Conservation (phyloP, 35 echinoderm and acorn worm species). For the Apostichopus japonicus region DNA sequence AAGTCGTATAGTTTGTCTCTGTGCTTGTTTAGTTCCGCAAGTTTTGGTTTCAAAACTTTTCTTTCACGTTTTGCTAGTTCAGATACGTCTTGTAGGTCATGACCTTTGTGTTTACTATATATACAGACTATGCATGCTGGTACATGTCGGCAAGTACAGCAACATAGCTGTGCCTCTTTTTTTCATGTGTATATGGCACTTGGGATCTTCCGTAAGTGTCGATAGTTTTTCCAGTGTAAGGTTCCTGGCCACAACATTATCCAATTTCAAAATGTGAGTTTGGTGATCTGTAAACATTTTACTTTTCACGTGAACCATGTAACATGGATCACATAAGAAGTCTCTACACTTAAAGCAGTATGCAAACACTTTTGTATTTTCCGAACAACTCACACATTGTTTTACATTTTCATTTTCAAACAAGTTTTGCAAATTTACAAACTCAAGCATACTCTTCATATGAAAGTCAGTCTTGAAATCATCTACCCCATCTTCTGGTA, state of each 20-base stretch:
- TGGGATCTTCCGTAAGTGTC: neutral
- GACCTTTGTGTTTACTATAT: slow-evolving; percentile 34
- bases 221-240: neutral
- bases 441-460: neutral
- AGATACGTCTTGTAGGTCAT: neutral
- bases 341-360: too few relatives aligned
- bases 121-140: slow-evolving; percentile 16
- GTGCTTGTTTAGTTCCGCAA: neutral
- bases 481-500: neutral
- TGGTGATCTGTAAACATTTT: neutral
- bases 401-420: too few relatives aligned
- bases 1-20: neutral
- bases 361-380: too few relatives aligned
- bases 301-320: neutral
- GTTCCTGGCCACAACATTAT: neutral
- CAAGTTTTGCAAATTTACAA: too few relatives aligned
- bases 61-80: slow-evolving; percentile 38
- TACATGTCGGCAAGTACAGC: slow-evolving; percentile 12
- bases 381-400: too few relatives aligned
- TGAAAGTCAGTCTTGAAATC: neutral
- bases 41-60: neutral
- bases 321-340: too few relatives aligned
- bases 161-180: neutral
- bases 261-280: too few relatives aligned
- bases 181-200: neutral